Evolutionary conservation across 2,888 invertebrate species (phyloP).

Genomic region (Meteorus colon): DNA sequence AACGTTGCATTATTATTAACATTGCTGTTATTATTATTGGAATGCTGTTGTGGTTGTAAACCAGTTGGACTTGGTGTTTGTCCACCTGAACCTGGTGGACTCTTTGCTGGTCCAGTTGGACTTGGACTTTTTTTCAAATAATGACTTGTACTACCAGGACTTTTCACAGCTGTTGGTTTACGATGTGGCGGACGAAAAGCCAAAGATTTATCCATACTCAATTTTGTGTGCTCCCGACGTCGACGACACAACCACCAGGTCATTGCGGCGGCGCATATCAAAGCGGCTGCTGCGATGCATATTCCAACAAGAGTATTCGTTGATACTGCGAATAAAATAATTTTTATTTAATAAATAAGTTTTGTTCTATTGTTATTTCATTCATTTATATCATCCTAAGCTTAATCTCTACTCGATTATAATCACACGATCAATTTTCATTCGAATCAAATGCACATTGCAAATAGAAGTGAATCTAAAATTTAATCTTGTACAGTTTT

Average conservation of each 20-base stretch:
- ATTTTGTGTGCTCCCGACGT: constrained; percentile 74
- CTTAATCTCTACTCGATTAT: too few species aligned
- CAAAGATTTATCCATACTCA: constrained; percentile 78
- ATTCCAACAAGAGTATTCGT: constrained; percentile 78
- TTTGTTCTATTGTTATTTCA: constrained; percentile 5
- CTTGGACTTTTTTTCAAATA: constrained; percentile 95
- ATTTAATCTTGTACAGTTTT: background rate
- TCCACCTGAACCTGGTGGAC: constrained; percentile 76
- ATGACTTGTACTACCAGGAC: constrained; percentile 87
- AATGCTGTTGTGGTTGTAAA: constrained; percentile 54
- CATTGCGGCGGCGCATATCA: constrained; percentile 78
- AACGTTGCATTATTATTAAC: constrained; percentile 54
- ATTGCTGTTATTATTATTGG: constrained; percentile 39
- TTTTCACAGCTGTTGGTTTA: constrained; percentile 88
- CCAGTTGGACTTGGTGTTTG: constrained; percentile 69
- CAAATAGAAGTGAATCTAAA: background rate
- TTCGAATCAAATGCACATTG: background rate
- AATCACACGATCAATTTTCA: background rate
- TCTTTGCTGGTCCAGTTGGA: constrained; percentile 81
- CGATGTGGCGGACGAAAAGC: constrained; percentile 82
- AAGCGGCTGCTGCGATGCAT: constrained; percentile 78
- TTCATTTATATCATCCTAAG: background rate
- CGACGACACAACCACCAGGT: constrained; percentile 81
- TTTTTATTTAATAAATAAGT: background rate
- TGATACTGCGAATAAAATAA: constrained; percentile 73